These are phyloP conservation scores for Sweltsa coloradensis DNA, from an alignment of 1,140 invertebrate species.

Conservation along the genomic window DNA sequence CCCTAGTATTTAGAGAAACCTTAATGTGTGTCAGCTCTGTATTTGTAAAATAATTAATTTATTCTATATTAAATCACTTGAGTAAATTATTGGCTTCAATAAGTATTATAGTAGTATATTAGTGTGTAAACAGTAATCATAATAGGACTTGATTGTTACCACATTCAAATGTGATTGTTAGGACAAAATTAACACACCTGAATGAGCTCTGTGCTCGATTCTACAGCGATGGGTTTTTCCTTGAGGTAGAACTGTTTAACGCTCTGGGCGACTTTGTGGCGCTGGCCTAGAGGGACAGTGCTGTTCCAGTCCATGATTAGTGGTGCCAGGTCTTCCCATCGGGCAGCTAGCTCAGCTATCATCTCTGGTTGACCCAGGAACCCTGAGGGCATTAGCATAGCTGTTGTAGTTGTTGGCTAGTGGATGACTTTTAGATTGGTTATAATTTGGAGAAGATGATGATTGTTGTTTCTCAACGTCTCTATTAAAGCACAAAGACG, in stretches of 20 bases:
- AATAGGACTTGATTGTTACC: not conserved
- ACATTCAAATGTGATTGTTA: too few species aligned
- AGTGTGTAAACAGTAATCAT: not conserved
- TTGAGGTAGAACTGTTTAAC: conserved; percentile 18
- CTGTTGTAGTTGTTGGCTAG: too few species aligned
- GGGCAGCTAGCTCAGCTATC: conserved; percentile 12
- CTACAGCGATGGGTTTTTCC: conserved; percentile 4
- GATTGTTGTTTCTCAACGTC: too few species aligned
- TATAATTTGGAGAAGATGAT: too few species aligned
- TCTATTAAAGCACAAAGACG: too few species aligned
- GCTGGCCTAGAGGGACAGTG: conserved; percentile 10
- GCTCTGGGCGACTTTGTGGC: conserved; percentile 11
- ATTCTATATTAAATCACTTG: not conserved
- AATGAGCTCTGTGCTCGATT: conserved; percentile 13
- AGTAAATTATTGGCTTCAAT: not conserved
- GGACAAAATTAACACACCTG: too few species aligned
- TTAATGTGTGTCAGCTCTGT: too few species aligned
- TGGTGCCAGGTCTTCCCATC: conserved; percentile 19
- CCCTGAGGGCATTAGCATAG: too few species aligned
- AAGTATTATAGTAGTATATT: not conserved
- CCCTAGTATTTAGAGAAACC: too few species aligned
- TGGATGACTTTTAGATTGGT: too few species aligned
- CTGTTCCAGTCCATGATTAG: conserved; percentile 19
- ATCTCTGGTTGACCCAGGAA: too few species aligned
- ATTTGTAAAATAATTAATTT: too few species aligned